A percentile compares a stretch with the other conserved stretches of the same genome.
Evolutionary conservation across 2,113 vertebrate genomes (phyloP).

Genomic region (Cebus imitator): DNA sequence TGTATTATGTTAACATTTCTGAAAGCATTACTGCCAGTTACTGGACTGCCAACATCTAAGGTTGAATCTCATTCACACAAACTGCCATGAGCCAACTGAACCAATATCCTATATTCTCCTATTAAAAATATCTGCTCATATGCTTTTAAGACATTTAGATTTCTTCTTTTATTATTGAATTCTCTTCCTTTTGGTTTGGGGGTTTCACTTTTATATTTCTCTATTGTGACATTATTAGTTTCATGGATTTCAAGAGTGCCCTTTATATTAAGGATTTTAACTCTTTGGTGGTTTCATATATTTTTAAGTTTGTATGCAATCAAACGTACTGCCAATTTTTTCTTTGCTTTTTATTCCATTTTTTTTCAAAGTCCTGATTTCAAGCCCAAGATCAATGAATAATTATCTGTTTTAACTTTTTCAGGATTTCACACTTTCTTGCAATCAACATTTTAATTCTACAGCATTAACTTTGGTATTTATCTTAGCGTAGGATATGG

Average conservation of each 20-base stretch:
- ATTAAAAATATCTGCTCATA: not conserved
- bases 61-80: not conserved
- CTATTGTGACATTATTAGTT: not conserved
- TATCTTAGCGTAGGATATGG: not conserved
- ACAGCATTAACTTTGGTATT: not conserved
- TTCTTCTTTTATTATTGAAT: not conserved
- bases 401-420: not conserved
- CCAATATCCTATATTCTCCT: not conserved
- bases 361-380: not conserved
- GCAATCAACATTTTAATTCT: not conserved
- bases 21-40: not conserved
- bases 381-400: not conserved
- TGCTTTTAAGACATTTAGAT: not conserved
- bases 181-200: not conserved
- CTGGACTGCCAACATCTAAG: not conserved
- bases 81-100: not conserved
- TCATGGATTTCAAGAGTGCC: not conserved
- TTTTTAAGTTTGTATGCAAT: not conserved
- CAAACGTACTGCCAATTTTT: not conserved
- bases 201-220: not conserved
- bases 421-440: not conserved
- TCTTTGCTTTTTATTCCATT: not conserved
- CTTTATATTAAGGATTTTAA: slow-evolving; percentile 28
- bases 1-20: not conserved
- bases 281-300: not conserved